Conservation (phyloP, 2,888 invertebrate genomes). For the Suillia variegata region DNA sequence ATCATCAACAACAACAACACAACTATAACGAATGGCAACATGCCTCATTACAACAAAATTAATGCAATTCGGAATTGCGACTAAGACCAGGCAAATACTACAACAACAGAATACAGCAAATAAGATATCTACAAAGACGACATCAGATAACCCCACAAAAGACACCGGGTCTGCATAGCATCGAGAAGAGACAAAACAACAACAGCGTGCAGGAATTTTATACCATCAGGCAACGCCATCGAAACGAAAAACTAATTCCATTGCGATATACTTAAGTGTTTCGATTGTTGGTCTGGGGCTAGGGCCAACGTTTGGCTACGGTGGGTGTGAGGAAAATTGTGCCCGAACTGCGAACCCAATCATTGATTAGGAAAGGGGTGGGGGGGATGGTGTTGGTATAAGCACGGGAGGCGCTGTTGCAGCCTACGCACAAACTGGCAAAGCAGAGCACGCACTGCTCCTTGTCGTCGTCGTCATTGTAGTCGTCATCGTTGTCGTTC, state of each 20-base stretch:
- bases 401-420: neutral
- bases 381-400: no score
- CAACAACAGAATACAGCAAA: no score
- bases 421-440: neutral
- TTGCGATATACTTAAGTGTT: slow-evolving; percentile 6
- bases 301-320: neutral
- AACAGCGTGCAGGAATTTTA: slow-evolving; percentile 39
- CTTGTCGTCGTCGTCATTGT: no score
- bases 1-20: slow-evolving; percentile 33
- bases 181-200: no score
- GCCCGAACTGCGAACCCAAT: neutral
- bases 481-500: no score
- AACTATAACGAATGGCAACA: slow-evolving; percentile 27
- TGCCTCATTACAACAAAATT: slow-evolving; percentile 35
- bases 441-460: no score
- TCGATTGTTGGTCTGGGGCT: neutral
- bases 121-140: slow-evolving; percentile 14
- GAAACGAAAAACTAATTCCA: slow-evolving; percentile 50
- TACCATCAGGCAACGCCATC: slow-evolving; percentile 38
- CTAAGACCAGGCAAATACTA: neutral
- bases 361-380: neutral
- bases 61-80: slow-evolving; percentile 41
- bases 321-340: neutral
- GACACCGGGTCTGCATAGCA: no score
- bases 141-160: neutral